Conservation (phyloP, 2,888 invertebrate genomes). For the Frankliniella fusca region DNA sequence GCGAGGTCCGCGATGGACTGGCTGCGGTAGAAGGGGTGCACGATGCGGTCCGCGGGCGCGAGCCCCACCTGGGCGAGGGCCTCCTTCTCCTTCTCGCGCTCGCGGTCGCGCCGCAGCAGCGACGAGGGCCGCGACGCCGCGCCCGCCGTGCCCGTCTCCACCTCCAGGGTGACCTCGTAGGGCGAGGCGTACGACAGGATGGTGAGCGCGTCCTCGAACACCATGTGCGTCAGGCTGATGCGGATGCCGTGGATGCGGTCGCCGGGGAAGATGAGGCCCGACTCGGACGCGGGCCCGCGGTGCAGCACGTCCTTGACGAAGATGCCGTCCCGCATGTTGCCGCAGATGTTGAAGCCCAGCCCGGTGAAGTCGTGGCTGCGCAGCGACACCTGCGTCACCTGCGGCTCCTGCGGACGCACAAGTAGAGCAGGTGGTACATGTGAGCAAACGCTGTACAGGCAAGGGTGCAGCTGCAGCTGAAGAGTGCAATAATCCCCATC, state of each 20-base stretch:
- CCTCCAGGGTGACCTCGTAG: slow-evolving; percentile 76
- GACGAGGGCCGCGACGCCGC: slow-evolving; percentile 47
- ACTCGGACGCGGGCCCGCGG: slow-evolving; percentile 83
- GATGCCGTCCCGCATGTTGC: slow-evolving; percentile 88
- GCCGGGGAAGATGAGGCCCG: slow-evolving; percentile 73
- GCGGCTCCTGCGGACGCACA: slow-evolving; percentile 51
- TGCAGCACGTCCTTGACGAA: slow-evolving; percentile 81
- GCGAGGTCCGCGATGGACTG: slow-evolving; percentile 74
- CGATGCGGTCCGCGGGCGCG: slow-evolving; percentile 55
- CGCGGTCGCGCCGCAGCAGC: slow-evolving; percentile 46
- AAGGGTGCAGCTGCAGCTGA: no score
- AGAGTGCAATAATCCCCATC: no score
- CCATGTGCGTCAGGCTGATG: slow-evolving; percentile 82
- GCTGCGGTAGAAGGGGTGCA: slow-evolving; percentile 72
- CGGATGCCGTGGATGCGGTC: slow-evolving; percentile 83
- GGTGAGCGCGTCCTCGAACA: slow-evolving; percentile 83
- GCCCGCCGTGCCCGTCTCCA: slow-evolving; percentile 55
- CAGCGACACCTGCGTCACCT: slow-evolving; percentile 64
- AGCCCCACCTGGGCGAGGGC: slow-evolving; percentile 40
- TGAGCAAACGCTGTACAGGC: neutral
- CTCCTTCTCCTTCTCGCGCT: slow-evolving; percentile 42
- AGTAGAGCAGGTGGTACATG: neutral
- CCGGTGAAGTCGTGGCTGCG: slow-evolving; percentile 85
- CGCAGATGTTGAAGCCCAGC: slow-evolving; percentile 78
- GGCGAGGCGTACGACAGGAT: slow-evolving; percentile 88